These are phyloP conservation scores for Acanthosepion pharaonis DNA, from an alignment of 2,888 invertebrate species.

Conservation along the genomic window DNA sequence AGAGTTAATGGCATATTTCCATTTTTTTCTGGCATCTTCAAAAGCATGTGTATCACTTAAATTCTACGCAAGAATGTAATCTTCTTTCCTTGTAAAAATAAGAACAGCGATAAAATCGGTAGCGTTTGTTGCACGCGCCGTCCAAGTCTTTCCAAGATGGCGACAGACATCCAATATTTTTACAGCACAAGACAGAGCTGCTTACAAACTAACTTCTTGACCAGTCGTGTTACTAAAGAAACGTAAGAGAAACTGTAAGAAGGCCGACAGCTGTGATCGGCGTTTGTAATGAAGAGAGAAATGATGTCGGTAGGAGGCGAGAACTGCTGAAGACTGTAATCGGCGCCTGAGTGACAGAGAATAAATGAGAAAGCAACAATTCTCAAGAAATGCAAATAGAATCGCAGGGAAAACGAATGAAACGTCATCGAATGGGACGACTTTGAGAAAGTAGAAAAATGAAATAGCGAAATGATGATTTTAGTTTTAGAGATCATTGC, in stretches of 20 bases:
- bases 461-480: not conserved
- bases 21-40: not conserved
- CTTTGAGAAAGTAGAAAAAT: not conserved
- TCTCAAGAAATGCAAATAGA: not conserved
- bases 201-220: not conserved
- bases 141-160: not conserved
- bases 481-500: not conserved
- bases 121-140: not conserved
- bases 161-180: not conserved
- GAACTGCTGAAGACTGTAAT: not conserved
- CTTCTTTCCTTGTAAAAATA: not conserved
- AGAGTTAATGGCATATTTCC: not conserved
- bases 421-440: not conserved
- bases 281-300: not conserved
- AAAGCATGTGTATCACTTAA: not conserved
- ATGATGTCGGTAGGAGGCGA: not conserved
- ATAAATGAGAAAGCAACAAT: slow-evolving; percentile 6
- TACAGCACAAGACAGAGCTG: no score
- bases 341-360: not conserved
- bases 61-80: not conserved
- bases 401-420: not conserved
- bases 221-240: not conserved
- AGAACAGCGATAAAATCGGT: not conserved
- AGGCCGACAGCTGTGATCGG: not conserved
- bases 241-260: not conserved